Base-by-base conservation (phyloP, 1,140 invertebrate genomes). In the Gonatopus flavifemur region DNA sequence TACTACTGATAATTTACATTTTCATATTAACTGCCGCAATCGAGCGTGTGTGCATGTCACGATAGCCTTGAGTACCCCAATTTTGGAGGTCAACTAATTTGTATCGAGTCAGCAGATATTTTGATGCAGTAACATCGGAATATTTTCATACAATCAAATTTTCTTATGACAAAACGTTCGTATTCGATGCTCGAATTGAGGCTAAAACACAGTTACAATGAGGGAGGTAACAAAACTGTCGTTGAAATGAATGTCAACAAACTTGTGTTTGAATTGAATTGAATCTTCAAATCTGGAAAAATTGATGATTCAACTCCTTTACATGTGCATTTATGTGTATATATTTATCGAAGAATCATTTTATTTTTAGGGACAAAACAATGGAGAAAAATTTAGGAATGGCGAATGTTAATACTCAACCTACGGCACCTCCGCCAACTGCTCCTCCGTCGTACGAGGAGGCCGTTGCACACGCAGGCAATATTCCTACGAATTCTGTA, bases 381-480 rank as follows among this genome's bases (percentile, higher is more conserved):
- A 63, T 62, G 60, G 52, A 55, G n/a, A 62, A 62, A 21, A 52
- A 41, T 2, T 6, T 40, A 2, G 44, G 37, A 8, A 37, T 53
- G 6, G 28, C n/a, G 3, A 28, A 8, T 13, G 20, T 31, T 3
- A 54, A 25, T 13, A 22, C 16, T 1, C 33, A 51, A 10, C 20
- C 59, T 2, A 46, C 44, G 1, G 47, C 40, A 13, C 66, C 65
- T 13, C 43, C 66, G 32, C 70, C 71, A 0, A 49, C 64, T 2
- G 72, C 70, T 13, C 71, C 72, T 3, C 72, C 71, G 18, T 72
- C 72, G 15, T 75, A 75, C 9, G 70, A 75, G 22, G 71, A 75
- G 42, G 72, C 71, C n/a, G 53, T 75, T 15, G 69, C 66, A 16
- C 51, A 62, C 45, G 52, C 55, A 30, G 54, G 51, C 10, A 24